phyloP scores from a whole-genome alignment of 2,888 invertebrate species.

The Allolobophora icterica region DNA sequence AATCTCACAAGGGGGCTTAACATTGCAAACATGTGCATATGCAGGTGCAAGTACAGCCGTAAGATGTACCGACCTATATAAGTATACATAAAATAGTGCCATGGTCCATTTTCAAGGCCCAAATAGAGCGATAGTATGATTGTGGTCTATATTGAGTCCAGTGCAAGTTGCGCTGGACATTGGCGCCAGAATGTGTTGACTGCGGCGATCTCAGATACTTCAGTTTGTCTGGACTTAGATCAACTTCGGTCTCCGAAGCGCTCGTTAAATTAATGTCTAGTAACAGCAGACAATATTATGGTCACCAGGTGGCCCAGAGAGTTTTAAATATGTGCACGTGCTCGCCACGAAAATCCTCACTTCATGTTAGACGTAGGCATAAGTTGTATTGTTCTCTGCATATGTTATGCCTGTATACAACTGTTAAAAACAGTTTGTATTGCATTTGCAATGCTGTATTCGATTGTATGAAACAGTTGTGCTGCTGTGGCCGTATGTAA shows the following conservation, averaged over 20 bases:
- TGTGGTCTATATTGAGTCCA: background rate
- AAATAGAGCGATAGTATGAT: background rate
- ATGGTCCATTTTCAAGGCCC: background rate
- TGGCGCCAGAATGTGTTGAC: background rate
- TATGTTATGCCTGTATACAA: too few relatives aligned
- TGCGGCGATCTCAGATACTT: background rate
- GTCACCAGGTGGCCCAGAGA: background rate
- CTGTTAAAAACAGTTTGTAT: too few relatives aligned
- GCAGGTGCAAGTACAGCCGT: too few relatives aligned
- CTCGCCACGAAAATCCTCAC: background rate
- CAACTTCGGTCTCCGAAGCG: background rate
- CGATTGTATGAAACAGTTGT: too few relatives aligned
- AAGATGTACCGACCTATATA: too few relatives aligned
- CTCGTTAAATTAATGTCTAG: background rate
- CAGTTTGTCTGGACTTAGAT: background rate
- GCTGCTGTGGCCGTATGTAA: too few relatives aligned
- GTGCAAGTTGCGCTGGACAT: background rate
- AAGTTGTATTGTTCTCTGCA: too few relatives aligned
- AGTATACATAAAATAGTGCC: too few relatives aligned
- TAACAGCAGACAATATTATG: background rate
- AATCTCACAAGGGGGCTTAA: too few relatives aligned
- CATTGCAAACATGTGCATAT: too few relatives aligned
- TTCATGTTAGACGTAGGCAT: background rate
- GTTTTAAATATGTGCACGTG: too few relatives aligned
- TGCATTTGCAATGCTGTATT: too few relatives aligned